A percentile compares a stretch with the other conserved stretches of the same genome.
Conservation (phyloP, 2,797 vertebrate species). For the Melanotaenia pygmaea region DNA sequence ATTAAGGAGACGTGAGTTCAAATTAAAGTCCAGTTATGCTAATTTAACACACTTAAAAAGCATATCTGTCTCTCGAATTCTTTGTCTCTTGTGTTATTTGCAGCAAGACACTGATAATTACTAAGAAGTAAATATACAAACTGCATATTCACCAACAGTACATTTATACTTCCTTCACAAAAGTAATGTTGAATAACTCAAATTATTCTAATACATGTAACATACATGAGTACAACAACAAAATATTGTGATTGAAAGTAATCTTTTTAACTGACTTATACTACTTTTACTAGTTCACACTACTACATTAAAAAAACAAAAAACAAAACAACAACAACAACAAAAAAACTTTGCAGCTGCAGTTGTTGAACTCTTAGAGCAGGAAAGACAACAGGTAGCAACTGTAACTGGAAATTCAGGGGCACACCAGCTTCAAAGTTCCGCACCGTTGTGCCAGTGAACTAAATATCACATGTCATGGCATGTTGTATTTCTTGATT, state of each 20-base stretch:
- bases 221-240: not conserved
- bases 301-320: not conserved
- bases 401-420: conserved; percentile 49
- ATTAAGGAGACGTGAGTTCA: not conserved
- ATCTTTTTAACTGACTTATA: not conserved
- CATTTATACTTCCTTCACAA: not conserved
- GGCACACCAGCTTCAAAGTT: conserved; percentile 27
- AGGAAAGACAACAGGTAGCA: conserved; percentile 69
- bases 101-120: no score
- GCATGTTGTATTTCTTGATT: not conserved
- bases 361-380: conserved; percentile 38
- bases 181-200: not conserved
- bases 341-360: conserved; percentile 9
- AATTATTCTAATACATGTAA: not conserved
- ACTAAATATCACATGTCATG: conserved; percentile 2
- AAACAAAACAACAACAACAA: no score
- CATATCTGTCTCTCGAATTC: not conserved
- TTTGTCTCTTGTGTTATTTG: no score
- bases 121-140: no score
- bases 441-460: conserved; percentile 22
- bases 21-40: not conserved
- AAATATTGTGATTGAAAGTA: not conserved
- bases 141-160: no score
- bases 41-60: not conserved
- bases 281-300: no score